These are phyloP conservation scores for Labia minor DNA, from an alignment of 2,888 invertebrate genomes.

Conservation along the genomic window DNA sequence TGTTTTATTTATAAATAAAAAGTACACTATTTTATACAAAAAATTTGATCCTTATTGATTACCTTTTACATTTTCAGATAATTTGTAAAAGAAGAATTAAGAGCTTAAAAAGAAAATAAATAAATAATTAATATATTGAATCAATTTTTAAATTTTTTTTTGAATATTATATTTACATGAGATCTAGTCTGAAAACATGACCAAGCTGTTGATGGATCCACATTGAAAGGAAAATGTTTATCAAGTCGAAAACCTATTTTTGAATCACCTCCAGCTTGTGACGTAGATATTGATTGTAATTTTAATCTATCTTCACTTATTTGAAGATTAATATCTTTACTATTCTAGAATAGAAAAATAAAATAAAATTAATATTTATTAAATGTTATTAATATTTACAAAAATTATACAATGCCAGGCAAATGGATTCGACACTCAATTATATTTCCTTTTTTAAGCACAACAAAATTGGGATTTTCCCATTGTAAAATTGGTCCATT, in stretches of 20 bases:
- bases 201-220: background rate
- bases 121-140: background rate
- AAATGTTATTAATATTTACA: background rate
- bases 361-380: background rate
- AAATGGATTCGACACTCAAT: background rate
- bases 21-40: background rate
- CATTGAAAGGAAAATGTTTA: background rate
- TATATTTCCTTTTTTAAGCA: background rate
- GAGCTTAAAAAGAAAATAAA: background rate
- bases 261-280: background rate
- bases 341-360: background rate
- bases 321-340: background rate
- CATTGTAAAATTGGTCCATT: background rate
- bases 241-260: background rate
- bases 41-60: too few relatives aligned
- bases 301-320: background rate
- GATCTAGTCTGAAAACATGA: background rate
- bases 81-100: background rate
- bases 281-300: background rate
- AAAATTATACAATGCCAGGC: background rate
- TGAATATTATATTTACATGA: background rate
- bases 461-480: background rate
- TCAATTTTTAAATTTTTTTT: too few relatives aligned
- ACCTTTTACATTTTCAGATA: too few relatives aligned
- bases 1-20: slow-evolving; percentile 3